Evolutionary conservation across 2,113 vertebrate genomes (phyloP).

Genomic region (Brevimyrus niger): DNA sequence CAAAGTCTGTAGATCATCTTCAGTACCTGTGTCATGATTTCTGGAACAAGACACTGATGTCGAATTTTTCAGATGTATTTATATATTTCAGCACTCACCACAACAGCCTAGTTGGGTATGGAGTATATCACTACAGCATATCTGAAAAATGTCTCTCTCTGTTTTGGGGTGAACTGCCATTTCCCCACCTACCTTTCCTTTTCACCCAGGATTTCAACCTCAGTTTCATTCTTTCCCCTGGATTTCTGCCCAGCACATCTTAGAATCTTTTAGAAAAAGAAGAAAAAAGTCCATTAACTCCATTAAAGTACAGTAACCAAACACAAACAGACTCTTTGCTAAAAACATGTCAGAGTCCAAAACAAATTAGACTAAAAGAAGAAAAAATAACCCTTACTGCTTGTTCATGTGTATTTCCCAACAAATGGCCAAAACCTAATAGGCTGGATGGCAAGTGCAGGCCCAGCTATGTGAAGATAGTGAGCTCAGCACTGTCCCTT

Average conservation of each 20-base stretch:
- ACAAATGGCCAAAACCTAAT: background rate
- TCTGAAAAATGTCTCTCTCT: background rate
- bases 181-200: background rate
- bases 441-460: background rate
- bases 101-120: background rate
- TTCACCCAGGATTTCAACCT: conserved; percentile 16
- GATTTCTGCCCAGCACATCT: background rate
- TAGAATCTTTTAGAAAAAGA: background rate
- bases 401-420: no score
- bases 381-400: no score
- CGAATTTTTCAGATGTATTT: background rate
- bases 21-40: background rate
- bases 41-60: background rate
- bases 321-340: background rate
- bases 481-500: background rate
- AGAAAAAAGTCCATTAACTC: background rate
- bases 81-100: background rate
- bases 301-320: background rate
- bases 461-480: background rate
- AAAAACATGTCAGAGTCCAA: background rate
- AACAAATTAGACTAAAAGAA: background rate
- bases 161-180: background rate
- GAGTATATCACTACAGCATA: background rate
- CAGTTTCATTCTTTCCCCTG: background rate
- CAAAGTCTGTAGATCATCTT: background rate